Conservation (phyloP, 2,888 invertebrate genomes). For the Aporophyla lueneburgensis region DNA sequence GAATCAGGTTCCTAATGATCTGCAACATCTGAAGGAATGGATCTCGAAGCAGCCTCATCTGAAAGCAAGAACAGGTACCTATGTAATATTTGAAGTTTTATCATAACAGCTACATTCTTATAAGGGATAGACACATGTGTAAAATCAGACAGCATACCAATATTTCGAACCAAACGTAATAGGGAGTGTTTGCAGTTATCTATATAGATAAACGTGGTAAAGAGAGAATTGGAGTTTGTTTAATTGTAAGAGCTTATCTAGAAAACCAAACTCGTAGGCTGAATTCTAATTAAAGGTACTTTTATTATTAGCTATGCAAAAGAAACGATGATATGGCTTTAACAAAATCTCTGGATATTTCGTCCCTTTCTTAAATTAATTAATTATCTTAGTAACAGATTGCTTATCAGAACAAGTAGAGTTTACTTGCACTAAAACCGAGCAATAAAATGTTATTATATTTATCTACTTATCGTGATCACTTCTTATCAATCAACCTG, state of each 20-base stretch:
- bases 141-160: neutral
- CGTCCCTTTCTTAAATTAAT: constrained; percentile 9
- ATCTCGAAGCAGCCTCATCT: constrained; percentile 89
- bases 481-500: constrained; percentile 21
- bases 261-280: neutral
- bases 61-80: constrained; percentile 88
- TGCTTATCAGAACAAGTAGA: constrained; percentile 16
- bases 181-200: neutral
- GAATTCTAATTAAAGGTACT: neutral
- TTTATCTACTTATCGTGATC: constrained; percentile 34
- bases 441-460: constrained; percentile 23
- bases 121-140: neutral
- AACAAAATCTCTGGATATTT: neutral
- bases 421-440: constrained; percentile 14
- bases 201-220: neutral
- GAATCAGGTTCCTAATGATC: constrained; percentile 80
- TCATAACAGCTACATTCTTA: neutral
- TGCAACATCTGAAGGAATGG: constrained; percentile 88
- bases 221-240: constrained; percentile 1
- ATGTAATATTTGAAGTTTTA: neutral
- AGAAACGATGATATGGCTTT: neutral
- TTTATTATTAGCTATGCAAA: neutral
- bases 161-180: neutral
- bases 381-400: constrained; percentile 15
- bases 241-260: constrained; percentile 13